Evolutionary conservation across 2,797 vertebrate genomes (phyloP).

Genomic region (Ceryle rudis): DNA sequence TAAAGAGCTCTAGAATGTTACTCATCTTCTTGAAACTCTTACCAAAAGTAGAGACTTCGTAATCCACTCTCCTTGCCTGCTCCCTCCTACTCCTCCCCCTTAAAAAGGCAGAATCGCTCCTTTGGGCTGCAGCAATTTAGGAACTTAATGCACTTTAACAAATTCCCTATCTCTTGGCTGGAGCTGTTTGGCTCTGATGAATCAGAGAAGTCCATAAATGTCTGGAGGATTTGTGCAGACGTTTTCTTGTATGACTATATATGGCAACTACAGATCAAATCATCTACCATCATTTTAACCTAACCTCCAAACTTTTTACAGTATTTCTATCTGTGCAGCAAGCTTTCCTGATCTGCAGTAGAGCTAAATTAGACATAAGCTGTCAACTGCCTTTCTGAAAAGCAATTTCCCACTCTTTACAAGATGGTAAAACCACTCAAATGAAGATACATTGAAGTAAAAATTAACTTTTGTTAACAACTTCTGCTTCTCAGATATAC

Average conservation of each 20-base stretch:
- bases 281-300: constrained; percentile 55
- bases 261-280: constrained; percentile 71
- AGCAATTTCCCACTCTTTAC: neutral
- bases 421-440: neutral
- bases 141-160: constrained; percentile 64
- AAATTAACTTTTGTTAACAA: neutral
- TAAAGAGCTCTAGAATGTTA: constrained; percentile 37
- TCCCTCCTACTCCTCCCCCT: constrained; percentile 35
- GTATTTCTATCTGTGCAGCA: constrained; percentile 8
- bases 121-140: constrained; percentile 49
- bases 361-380: neutral
- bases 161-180: constrained; percentile 74
- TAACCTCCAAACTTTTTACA: constrained; percentile 38
- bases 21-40: constrained; percentile 51
- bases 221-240: constrained; percentile 63
- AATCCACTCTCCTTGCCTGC: constrained; percentile 24
- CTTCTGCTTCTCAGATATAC: neutral
- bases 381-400: neutral
- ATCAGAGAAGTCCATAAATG: constrained; percentile 77
- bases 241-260: constrained; percentile 75
- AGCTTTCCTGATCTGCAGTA: neutral
- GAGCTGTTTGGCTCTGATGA: constrained; percentile 70
- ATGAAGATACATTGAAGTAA: neutral
- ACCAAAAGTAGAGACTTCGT: constrained; percentile 33
- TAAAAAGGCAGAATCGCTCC: constrained; percentile 49